Evolutionary conservation across 2,888 invertebrate species (phyloP).

Genomic region (Torymus tubicola): DNA sequence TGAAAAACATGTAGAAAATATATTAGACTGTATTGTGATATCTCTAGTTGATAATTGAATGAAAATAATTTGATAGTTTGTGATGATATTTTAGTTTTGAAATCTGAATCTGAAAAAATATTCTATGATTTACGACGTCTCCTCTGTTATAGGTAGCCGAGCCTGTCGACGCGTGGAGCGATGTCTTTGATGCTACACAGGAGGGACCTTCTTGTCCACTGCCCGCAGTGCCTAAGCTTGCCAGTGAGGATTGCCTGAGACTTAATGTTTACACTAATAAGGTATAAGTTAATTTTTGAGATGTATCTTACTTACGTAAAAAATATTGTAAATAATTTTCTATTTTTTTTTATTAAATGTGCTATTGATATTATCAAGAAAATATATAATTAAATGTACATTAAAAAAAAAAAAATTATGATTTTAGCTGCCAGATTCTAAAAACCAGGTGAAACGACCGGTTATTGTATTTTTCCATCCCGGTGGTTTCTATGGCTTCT

Average conservation of each 20-base stretch:
- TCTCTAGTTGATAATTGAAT: too few relatives aligned
- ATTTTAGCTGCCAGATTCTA: slow-evolving; percentile 18
- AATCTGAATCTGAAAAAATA: too few relatives aligned
- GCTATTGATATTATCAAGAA: too few relatives aligned
- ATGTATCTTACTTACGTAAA: too few relatives aligned
- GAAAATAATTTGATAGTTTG: too few relatives aligned
- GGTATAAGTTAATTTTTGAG: slow-evolving; percentile 66
- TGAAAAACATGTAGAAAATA: too few relatives aligned
- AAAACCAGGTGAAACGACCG: slow-evolving; percentile 72
- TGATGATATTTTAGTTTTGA: too few relatives aligned
- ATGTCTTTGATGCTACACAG: slow-evolving; percentile 78
- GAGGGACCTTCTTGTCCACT: slow-evolving; percentile 81
- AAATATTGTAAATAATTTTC: slow-evolving; percentile 21
- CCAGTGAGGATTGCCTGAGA: slow-evolving; percentile 81
- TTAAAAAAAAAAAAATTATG: too few relatives aligned
- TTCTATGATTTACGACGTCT: too few relatives aligned
- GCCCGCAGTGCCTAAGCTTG: slow-evolving; percentile 60
- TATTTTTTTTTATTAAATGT: too few relatives aligned
- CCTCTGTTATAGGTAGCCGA: slow-evolving; percentile 76
- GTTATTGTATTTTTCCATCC: slow-evolving; percentile 84
- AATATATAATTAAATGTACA: too few relatives aligned
- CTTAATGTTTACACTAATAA: slow-evolving; percentile 81
- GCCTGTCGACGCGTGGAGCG: slow-evolving; percentile 78
- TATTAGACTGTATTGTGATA: too few relatives aligned
- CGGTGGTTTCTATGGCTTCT: slow-evolving; percentile 81